These are phyloP conservation scores for Catamblyrhynchus diadema DNA, from an alignment of 2,797 vertebrate species.

Conservation along the genomic window DNA sequence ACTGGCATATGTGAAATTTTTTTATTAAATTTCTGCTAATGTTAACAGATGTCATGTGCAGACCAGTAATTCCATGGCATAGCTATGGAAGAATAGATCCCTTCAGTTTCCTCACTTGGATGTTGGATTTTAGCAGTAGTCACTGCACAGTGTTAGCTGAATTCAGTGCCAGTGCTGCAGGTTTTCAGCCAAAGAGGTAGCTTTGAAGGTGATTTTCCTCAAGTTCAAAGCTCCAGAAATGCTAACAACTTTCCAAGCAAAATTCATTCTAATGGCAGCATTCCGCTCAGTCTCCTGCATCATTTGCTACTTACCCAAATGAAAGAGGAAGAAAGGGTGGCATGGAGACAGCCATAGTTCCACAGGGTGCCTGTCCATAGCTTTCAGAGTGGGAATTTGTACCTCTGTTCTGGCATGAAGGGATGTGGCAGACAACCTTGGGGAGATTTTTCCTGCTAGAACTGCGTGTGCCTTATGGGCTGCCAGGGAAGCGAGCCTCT, in stretches of 20 bases:
- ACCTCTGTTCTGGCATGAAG: background rate
- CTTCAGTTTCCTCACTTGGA: background rate
- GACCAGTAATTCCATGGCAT: background rate
- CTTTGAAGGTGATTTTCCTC: background rate
- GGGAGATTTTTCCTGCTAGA: background rate
- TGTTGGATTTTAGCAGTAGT: background rate
- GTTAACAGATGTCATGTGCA: background rate
- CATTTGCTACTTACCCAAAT: background rate
- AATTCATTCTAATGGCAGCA: background rate
- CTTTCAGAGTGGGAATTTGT: background rate
- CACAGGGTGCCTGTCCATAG: background rate
- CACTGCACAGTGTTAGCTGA: background rate
- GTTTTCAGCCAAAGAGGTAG: background rate
- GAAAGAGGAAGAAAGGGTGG: background rate
- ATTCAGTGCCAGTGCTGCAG: background rate
- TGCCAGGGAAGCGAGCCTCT: background rate
- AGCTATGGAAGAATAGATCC: background rate
- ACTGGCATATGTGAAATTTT: background rate
- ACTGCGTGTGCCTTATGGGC: background rate
- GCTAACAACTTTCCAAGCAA: background rate
- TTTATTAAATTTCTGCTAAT: background rate
- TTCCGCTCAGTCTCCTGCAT: background rate
- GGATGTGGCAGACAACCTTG: background rate
- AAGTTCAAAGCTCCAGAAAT: conserved; percentile 15
- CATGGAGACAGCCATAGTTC: background rate